Percentiles rank a stretch among this genome's conserved stretches.
Conservation (phyloP, 53 echinoderm and acorn worm genomes). For the Apostichopus leukothele region DNA sequence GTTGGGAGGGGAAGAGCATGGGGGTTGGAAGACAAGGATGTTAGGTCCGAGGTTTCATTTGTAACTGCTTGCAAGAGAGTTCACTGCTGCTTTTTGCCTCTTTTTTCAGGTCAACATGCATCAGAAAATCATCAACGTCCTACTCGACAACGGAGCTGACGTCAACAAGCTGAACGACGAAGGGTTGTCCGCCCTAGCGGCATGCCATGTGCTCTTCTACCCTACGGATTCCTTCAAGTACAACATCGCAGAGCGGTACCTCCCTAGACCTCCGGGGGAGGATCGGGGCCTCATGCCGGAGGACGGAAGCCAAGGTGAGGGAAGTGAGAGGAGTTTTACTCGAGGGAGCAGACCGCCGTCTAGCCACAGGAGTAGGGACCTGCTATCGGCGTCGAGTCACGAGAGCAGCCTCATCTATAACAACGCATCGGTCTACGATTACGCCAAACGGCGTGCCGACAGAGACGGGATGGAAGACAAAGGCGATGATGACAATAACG, state of each 20-base stretch:
- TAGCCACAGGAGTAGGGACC: not conserved
- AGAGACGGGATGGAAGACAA: not conserved
- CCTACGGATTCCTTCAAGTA: constrained; percentile 88
- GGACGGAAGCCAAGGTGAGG: not conserved
- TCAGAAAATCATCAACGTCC: constrained; percentile 77
- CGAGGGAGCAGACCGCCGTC: constrained; percentile 29
- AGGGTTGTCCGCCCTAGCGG: constrained; percentile 87
- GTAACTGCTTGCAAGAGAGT: too few relatives aligned
- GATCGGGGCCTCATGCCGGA: not conserved
- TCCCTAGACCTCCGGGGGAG: constrained; percentile 65
- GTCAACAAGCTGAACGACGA: constrained; percentile 95
- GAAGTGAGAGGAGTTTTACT: constrained; percentile 36
- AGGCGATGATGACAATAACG: not conserved
- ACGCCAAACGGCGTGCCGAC: not conserved
- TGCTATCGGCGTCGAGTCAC: not conserved
- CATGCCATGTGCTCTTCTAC: constrained; percentile 93
- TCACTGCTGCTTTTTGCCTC: too few relatives aligned
- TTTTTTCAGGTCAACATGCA: constrained; percentile 88
- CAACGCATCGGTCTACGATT: not conserved
- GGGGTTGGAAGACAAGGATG: too few relatives aligned
- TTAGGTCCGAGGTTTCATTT: too few relatives aligned
- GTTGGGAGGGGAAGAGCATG: too few relatives aligned
- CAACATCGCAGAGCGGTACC: constrained; percentile 94
- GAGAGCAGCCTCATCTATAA: not conserved
- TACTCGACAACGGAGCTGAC: constrained; percentile 91